Evolutionary conservation across 1,140 invertebrate species (phyloP).

Genomic region (Ectropis grisescens): DNA sequence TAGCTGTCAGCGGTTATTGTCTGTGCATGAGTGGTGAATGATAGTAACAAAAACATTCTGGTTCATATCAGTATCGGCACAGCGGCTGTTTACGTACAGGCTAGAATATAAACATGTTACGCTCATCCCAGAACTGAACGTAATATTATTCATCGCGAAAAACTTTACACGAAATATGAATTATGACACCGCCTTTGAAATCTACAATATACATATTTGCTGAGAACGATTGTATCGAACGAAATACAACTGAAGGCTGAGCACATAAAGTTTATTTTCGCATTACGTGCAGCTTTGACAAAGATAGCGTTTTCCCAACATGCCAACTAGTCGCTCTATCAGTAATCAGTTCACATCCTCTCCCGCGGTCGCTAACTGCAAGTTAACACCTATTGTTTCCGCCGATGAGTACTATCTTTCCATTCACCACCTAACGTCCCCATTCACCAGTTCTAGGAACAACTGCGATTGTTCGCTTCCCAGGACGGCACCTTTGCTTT

Average conservation of each 20-base stretch:
- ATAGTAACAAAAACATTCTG: conserved; percentile 32
- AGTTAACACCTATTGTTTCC: conserved; percentile 42
- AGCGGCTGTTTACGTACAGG: conserved; percentile 11
- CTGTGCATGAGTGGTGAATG: conserved; percentile 13
- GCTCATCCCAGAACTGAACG: neutral
- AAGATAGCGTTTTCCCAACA: no score
- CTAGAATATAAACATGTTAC: conserved; percentile 14
- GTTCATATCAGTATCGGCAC: conserved; percentile 7
- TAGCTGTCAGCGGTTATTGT: conserved; percentile 8
- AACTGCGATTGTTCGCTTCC: conserved; percentile 32
- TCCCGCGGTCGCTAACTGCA: conserved; percentile 19
- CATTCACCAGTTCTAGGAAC: conserved; percentile 32
- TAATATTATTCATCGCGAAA: no score
- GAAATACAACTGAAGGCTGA: no score
- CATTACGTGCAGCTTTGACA: no score
- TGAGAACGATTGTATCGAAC: no score
- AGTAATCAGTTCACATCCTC: conserved; percentile 23
- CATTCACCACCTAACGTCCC: conserved; percentile 20
- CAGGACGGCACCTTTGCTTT: conserved; percentile 31
- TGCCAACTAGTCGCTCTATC: no score
- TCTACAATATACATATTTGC: no score
- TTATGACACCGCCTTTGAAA: no score
- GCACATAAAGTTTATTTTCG: no score
- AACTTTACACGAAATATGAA: no score
- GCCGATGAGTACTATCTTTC: conserved; percentile 22